A percentile compares a stretch with the other conserved stretches of the same genome.
Conservation (phyloP, 2,797 vertebrate genomes). For the Argyrosomus regius region DNA sequence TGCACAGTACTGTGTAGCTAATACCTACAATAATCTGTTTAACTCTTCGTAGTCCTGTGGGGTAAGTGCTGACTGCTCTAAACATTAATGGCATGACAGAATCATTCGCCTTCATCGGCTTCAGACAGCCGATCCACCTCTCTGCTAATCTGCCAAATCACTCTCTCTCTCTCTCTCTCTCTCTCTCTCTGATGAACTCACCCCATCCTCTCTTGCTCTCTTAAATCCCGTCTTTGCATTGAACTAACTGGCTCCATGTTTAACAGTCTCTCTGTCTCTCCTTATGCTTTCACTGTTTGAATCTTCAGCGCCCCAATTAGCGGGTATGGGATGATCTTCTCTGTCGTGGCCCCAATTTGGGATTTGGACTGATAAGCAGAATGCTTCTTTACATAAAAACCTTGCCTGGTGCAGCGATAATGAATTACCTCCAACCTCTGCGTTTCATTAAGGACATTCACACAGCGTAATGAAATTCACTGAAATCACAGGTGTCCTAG, state of each 20-base stretch:
- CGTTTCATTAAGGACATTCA: constrained; percentile 52
- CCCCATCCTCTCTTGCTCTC: background rate
- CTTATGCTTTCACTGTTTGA: constrained; percentile 16
- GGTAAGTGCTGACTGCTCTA: background rate
- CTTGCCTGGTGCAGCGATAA: constrained; percentile 55
- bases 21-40: constrained; percentile 68
- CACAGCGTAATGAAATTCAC: constrained; percentile 59
- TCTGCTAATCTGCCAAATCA: constrained; percentile 27
- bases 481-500: constrained; percentile 60
- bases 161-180: background rate
- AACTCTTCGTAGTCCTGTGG: constrained; percentile 43
- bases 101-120: constrained; percentile 18
- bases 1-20: constrained; percentile 39
- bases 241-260: constrained; percentile 25
- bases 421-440: constrained; percentile 72
- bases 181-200: constrained; percentile 3
- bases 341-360: constrained; percentile 65
- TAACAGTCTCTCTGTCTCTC: constrained; percentile 1
- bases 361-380: constrained; percentile 72
- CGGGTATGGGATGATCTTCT: constrained; percentile 50
- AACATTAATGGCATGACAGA: constrained; percentile 8
- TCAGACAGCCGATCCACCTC: constrained; percentile 15
- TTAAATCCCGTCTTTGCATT: constrained; percentile 31
- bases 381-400: constrained; percentile 62
- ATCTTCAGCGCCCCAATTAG: constrained; percentile 65